Conservation (phyloP, 35 echinoderm and acorn worm genomes). For the Ophiothrix spiculata region DNA sequence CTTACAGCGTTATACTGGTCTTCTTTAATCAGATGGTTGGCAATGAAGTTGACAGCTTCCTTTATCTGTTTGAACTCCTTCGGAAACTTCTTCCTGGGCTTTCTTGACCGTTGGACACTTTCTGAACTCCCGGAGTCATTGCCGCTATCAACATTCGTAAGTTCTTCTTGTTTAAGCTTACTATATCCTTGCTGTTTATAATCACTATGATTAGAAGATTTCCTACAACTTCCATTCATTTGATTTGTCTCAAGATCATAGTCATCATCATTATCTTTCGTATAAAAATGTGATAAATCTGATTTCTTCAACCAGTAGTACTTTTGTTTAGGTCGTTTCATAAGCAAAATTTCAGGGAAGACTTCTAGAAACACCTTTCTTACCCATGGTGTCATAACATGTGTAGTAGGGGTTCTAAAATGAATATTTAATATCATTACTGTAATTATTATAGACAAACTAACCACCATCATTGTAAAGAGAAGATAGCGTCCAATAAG, state of each 20-base stretch:
- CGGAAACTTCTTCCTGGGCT: background rate
- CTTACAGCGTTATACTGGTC: background rate
- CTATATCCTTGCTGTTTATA: too few relatives aligned
- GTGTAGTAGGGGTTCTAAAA: slow-evolving; percentile 60
- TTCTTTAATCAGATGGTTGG: background rate
- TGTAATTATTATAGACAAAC: slow-evolving; percentile 78
- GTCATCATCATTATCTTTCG: background rate
- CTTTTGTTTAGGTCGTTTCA: slow-evolving; percentile 62
- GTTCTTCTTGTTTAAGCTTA: too few relatives aligned
- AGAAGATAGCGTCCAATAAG: slow-evolving; percentile 85
- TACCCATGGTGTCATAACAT: slow-evolving; percentile 77
- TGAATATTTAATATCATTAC: slow-evolving; percentile 81
- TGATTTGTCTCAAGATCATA: background rate
- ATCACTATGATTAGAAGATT: too few relatives aligned
- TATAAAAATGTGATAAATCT: background rate
- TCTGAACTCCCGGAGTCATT: background rate
- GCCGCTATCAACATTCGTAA: too few relatives aligned
- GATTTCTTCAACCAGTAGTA: background rate
- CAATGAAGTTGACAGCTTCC: background rate
- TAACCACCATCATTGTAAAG: slow-evolving; percentile 79
- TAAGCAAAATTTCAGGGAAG: slow-evolving; percentile 59
- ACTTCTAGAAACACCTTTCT: slow-evolving; percentile 68
- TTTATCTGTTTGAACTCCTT: background rate
- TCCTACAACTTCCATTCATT: too few relatives aligned
- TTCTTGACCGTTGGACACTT: too few relatives aligned